Evolutionary conservation across 2,888 invertebrate species (phyloP).

Genomic region (Disparrhopalites patrizii): DNA sequence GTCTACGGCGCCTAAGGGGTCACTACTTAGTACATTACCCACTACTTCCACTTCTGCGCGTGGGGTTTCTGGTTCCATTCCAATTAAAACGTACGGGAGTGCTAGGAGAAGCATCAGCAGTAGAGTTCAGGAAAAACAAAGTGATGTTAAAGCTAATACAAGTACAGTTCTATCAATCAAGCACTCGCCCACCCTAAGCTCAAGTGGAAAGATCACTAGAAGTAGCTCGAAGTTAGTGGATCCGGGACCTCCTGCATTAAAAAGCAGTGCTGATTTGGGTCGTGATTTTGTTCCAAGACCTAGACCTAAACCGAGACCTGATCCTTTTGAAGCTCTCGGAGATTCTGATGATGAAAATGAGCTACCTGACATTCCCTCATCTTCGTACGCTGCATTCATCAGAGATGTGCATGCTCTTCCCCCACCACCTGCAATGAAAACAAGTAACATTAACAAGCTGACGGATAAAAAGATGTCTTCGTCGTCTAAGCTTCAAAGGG

Average conservation of each 20-base stretch:
- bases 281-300: too few relatives aligned
- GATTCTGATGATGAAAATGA: conserved; percentile 10
- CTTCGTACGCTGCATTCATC: too few relatives aligned
- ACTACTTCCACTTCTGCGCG: too few relatives aligned
- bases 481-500: too few relatives aligned
- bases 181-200: too few relatives aligned
- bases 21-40: too few relatives aligned
- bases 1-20: too few relatives aligned
- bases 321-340: conserved; percentile 12
- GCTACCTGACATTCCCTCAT: not conserved
- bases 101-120: not conserved
- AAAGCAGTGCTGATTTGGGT: conserved; percentile 8
- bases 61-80: not conserved
- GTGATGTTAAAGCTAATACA: not conserved
- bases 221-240: not conserved
- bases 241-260: conserved; percentile 3
- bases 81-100: not conserved
- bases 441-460: too few relatives aligned
- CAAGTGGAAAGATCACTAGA: not conserved
- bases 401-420: too few relatives aligned
- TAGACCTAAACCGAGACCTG: conserved; percentile 15
- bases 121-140: not conserved
- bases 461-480: too few relatives aligned
- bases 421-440: too few relatives aligned
- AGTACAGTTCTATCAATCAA: too few relatives aligned